Conservation (phyloP, 2,113 vertebrate genomes). For the Peucedramus taeniatus region DNA sequence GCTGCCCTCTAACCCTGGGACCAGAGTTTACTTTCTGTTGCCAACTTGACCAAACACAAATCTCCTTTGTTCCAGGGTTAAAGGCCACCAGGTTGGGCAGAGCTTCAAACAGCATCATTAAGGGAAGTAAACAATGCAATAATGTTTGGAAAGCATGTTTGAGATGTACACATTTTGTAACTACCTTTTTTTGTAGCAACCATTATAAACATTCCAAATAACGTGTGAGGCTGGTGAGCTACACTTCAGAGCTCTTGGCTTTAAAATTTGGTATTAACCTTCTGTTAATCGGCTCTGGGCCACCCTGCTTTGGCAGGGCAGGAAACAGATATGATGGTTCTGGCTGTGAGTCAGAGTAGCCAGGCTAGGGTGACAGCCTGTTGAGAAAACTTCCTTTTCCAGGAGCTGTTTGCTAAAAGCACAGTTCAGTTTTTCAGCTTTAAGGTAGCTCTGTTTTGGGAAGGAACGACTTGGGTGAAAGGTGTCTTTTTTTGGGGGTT, state of each 20-base stretch:
- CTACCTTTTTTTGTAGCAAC: constrained; percentile 47
- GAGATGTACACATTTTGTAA: constrained; percentile 68
- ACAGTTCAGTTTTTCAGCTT: constrained; percentile 51
- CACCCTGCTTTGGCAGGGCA: not conserved
- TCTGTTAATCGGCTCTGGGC: not conserved
- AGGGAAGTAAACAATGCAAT: constrained; percentile 68
- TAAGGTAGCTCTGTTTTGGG: not conserved
- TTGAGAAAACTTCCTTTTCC: not conserved
- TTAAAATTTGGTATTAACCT: not conserved
- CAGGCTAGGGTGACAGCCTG: not conserved
- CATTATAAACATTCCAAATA: constrained; percentile 60
- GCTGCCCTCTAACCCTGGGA: constrained; percentile 65
- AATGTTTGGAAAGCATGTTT: constrained; percentile 61
- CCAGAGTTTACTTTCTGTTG: not conserved
- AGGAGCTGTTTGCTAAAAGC: constrained; percentile 21
- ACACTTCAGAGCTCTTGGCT: not conserved
- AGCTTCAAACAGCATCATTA: constrained; percentile 57
- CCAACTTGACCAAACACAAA: constrained; percentile 42
- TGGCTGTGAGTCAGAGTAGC: not conserved
- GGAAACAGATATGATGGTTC: not conserved
- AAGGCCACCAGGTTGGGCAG: constrained; percentile 47
- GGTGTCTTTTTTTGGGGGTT: not conserved
- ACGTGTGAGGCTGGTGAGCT: constrained; percentile 12
- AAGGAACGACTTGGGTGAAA: not conserved
- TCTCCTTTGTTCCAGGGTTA: constrained; percentile 25